Evolutionary conservation across 2,113 vertebrate genomes (phyloP).

Genomic region (Anoplopoma fimbria): DNA sequence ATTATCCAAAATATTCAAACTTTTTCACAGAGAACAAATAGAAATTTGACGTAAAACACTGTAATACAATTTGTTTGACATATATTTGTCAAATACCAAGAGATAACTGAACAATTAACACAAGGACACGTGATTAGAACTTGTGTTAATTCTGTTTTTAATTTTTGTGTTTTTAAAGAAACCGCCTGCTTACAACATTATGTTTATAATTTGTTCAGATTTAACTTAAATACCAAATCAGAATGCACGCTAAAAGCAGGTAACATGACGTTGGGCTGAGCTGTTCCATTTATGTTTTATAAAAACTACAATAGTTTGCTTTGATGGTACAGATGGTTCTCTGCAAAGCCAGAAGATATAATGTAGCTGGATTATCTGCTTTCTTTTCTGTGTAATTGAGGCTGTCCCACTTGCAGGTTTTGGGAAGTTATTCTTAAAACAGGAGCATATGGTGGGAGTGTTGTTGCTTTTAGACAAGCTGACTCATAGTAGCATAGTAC

Average conservation of each 20-base stretch:
- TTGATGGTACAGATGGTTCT: constrained; percentile 30
- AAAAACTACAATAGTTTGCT: constrained; percentile 1
- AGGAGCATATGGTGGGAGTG: constrained; percentile 62
- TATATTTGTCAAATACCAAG: not conserved
- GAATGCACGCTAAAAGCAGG: not conserved
- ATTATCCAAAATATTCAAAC: not conserved
- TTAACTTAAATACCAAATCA: not conserved
- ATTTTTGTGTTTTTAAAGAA: not conserved
- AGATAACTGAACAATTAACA: not conserved
- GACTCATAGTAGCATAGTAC: too few species aligned
- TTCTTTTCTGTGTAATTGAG: constrained; percentile 32
- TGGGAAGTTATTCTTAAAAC: constrained; percentile 57
- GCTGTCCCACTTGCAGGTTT: constrained; percentile 39
- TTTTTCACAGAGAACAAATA: not conserved
- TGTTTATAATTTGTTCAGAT: not conserved
- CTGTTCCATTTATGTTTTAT: not conserved
- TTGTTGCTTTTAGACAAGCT: constrained; percentile 42
- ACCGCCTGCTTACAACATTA: not conserved
- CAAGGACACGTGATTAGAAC: not conserved
- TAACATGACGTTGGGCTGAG: not conserved
- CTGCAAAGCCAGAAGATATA: constrained; percentile 27
- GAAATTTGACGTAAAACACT: not conserved
- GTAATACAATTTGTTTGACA: not conserved
- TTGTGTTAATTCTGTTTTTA: not conserved
- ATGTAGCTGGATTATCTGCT: constrained; percentile 22